These are phyloP conservation scores for Xylophagus ater DNA, from an alignment of 2,888 invertebrate species.

Conservation along the genomic window DNA sequence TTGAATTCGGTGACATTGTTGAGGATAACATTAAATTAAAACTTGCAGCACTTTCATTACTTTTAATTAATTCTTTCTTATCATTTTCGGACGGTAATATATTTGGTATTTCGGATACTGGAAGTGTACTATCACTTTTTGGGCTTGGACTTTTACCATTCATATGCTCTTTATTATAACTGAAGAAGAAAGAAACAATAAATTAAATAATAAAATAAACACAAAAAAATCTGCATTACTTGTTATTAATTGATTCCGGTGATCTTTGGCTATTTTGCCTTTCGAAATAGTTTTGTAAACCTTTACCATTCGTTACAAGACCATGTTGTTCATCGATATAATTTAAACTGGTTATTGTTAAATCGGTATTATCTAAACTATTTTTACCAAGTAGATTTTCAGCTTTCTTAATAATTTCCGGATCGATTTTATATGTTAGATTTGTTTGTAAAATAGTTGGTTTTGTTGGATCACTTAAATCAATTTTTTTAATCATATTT, in stretches of 20 bases:
- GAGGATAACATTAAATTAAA: constrained; percentile 40
- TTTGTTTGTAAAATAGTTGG: constrained; percentile 5
- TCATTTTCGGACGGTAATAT: neutral
- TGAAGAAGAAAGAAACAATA: neutral
- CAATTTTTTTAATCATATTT: constrained; percentile 4
- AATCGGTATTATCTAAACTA: constrained; percentile 40
- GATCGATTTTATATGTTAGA: constrained; percentile 35
- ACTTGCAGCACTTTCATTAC: constrained; percentile 38
- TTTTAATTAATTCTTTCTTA: constrained; percentile 20
- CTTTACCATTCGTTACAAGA: constrained; percentile 21
- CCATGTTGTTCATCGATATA: constrained; percentile 47
- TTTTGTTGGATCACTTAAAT: constrained; percentile 6
- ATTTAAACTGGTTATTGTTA: constrained; percentile 48
- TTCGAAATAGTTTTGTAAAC: constrained; percentile 17
- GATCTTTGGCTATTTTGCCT: constrained; percentile 17
- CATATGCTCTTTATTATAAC: too few relatives aligned
- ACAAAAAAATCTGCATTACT: constrained; percentile 3
- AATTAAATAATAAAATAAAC: neutral
- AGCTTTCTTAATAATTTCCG: constrained; percentile 38
- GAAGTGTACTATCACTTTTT: neutral
- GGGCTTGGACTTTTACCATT: too few relatives aligned
- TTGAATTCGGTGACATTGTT: constrained; percentile 53
- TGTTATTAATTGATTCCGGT: constrained; percentile 21
- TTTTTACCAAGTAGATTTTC: constrained; percentile 38
- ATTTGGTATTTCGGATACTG: neutral